Evolutionary conservation across 2,888 invertebrate species (phyloP).

Genomic region (Pterobdella sp.): DNA sequence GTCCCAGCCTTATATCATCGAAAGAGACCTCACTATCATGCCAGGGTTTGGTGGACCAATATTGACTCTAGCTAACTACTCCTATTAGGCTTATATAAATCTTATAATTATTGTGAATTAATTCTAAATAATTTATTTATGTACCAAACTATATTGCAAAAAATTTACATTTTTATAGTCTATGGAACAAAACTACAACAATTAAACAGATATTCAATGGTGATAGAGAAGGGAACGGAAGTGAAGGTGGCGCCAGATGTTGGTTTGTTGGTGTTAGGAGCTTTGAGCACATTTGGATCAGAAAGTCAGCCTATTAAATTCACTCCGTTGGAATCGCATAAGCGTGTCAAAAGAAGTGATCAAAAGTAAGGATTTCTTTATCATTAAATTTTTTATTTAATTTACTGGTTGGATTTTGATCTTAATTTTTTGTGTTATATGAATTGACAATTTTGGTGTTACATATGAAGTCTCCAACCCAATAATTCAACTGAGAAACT

Average conservation of each 20-base stretch:
- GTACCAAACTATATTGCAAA: too few species aligned
- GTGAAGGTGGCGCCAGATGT: constrained; percentile 91
- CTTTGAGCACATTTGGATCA: constrained; percentile 72
- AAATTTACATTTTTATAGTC: too few species aligned
- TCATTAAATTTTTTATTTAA: too few species aligned
- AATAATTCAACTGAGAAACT: background rate
- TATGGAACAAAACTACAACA: too few species aligned
- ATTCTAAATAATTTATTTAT: too few species aligned
- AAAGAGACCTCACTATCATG: constrained; percentile 91
- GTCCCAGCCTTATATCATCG: constrained; percentile 53
- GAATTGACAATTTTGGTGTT: background rate
- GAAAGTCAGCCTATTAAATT: constrained; percentile 35
- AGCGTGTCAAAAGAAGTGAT: too few species aligned
- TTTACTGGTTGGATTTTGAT: too few species aligned
- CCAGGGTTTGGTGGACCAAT: constrained; percentile 71
- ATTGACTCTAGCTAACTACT: too few species aligned
- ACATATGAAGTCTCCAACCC: background rate
- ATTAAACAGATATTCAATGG: constrained; percentile 69
- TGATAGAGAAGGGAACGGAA: constrained; percentile 77
- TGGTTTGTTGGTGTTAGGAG: constrained; percentile 86
- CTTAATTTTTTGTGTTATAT: background rate
- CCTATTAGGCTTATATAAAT: too few species aligned
- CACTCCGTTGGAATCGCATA: too few species aligned
- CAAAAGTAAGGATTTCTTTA: too few species aligned
- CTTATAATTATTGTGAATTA: too few species aligned